Conservation (phyloP, 2,797 vertebrate species). For the Amazona finschi region DNA sequence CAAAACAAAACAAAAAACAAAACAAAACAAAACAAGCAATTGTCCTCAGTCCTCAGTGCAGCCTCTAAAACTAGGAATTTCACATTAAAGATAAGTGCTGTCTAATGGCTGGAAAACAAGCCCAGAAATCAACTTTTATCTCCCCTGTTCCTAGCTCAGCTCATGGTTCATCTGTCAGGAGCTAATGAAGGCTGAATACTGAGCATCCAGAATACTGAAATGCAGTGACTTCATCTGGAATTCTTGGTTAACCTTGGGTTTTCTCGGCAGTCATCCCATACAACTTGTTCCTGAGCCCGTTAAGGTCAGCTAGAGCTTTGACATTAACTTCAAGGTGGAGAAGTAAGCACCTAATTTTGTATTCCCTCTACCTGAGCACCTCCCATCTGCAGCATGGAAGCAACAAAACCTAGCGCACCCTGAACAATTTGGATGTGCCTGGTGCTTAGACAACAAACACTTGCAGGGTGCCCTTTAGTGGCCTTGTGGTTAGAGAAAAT, state of each 20-base stretch:
- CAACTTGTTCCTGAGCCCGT: background rate
- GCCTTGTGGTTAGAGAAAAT: background rate
- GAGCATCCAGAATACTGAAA: background rate
- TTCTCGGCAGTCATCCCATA: background rate
- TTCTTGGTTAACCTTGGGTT: background rate
- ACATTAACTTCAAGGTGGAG: background rate
- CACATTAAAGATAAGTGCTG: background rate
- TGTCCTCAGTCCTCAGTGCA: background rate
- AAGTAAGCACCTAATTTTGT: background rate
- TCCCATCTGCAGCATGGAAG: background rate
- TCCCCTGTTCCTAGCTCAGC: background rate
- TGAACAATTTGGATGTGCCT: fast-evolving
- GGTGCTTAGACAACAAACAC: background rate
- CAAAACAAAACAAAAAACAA: background rate
- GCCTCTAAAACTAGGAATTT: background rate
- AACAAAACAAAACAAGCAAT: background rate
- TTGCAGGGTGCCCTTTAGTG: background rate
- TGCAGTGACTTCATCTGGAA: background rate
- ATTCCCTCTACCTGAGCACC: background rate
- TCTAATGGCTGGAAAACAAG: background rate
- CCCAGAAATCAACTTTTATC: background rate
- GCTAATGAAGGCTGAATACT: background rate
- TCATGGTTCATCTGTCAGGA: background rate
- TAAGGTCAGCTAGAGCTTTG: background rate
- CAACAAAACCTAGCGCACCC: background rate